Percentiles rank a stretch among this genome's conserved stretches.
phyloP scores from a whole-genome alignment of 2,888 invertebrate species.

The Drosophila neotestacea region DNA sequence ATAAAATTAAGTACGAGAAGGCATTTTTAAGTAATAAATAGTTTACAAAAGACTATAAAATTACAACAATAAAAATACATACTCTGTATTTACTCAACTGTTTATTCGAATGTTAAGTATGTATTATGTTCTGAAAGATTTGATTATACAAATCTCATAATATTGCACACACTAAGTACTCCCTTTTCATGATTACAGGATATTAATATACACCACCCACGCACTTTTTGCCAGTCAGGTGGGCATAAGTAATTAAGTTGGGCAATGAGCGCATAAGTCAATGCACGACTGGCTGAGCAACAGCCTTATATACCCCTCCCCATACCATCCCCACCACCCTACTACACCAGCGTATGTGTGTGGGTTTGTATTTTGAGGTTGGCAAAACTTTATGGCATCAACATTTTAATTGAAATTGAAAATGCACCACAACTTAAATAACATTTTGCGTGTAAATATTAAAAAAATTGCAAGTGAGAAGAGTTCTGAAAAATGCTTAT shows the following conservation, averaged over 20 bases:
- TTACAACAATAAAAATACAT: too few relatives aligned
- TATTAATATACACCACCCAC: conserved; percentile 36
- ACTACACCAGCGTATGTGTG: conserved; percentile 12
- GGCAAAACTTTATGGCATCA: conserved; percentile 54
- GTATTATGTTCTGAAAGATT: too few relatives aligned
- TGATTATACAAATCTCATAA: too few relatives aligned
- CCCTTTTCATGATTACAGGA: conserved; percentile 12
- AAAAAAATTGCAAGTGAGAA: conserved; percentile 34
- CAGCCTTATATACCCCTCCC: conserved; percentile 8
- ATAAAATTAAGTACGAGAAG: too few relatives aligned
- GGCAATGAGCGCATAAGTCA: conserved; percentile 64
- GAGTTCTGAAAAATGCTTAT: conserved; percentile 46
- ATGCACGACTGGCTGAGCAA: conserved; percentile 50
- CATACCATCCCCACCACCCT: background rate
- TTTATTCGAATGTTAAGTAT: too few relatives aligned
- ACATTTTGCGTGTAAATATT: conserved; percentile 68
- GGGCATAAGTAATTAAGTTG: conserved; percentile 72
- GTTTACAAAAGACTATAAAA: too few relatives aligned
- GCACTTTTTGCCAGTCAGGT: conserved; percentile 59
- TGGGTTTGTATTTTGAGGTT: conserved; percentile 22
- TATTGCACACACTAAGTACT: background rate
- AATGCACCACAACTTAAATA: conserved; percentile 74
- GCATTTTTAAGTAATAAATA: too few relatives aligned
- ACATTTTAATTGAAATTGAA: conserved; percentile 77
- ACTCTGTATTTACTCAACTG: too few relatives aligned